Evolutionary conservation across 2,797 vertebrate species (phyloP), one percentile per base, ranked within the genome.

Genomic region (Sebastes baramenuke): DNA sequence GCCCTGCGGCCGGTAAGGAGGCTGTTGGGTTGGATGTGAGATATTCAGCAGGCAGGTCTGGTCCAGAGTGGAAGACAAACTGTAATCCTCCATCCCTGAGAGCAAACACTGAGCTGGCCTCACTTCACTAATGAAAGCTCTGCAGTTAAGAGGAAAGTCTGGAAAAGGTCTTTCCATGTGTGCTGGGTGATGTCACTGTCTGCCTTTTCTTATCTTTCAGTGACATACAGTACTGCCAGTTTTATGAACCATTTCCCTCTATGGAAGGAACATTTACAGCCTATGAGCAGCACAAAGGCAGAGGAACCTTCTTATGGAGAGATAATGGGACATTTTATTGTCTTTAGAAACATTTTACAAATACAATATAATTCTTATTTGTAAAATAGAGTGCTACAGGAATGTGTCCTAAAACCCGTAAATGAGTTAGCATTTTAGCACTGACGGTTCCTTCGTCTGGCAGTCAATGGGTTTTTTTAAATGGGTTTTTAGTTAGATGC

Each of bases 21-120:
- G 24, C 82, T 67, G 64, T 4, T 30, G 72, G 77, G 73, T 46
- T 77, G 64, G 67, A 70, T 83, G 87, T 77, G 85, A 71, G 80
- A 70, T 11, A 38, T 25, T 46, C 59, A 34, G 22, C 54, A 61
- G 36, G 24, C 76, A 75, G 61, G 18, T 34, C 32, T 61, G 64
- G 18, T 38, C 69, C 32, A 22, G 62, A 67, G 77, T 30, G 46
- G 38, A 30, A 24, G 32, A 30, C 38, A 62, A 22, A 25, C 36
- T 46, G 30, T 14, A 20, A 13, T 42, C 24, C 29, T 49, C 36
- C 64, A 59, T 72, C 55, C 61, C 71, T 42, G 60, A 24, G 58
- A 78, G 69, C 16, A 67, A 71, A 61, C 34, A 25, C 18, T 1
- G 36, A 25, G 30, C 29, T n/a, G 27, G 3, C n/a, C 29, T 42